These are phyloP conservation scores for Gallinago solitaria DNA, from an alignment of 2,797 vertebrate genomes.

Conservation along the genomic window DNA sequence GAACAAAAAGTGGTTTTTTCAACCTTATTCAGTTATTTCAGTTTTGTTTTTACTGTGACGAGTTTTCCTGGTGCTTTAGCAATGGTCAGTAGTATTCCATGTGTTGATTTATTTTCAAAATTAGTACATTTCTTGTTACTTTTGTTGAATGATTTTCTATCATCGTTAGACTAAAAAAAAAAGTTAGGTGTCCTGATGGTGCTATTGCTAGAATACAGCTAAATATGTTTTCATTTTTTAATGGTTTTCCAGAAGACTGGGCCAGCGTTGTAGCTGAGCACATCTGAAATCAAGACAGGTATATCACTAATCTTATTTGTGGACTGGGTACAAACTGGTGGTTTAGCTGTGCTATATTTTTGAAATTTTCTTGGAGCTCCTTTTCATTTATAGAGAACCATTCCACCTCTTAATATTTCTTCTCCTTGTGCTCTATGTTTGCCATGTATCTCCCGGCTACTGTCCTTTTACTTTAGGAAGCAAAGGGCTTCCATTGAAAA, in stretches of 20 bases:
- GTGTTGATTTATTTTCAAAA: constrained; percentile 14
- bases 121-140: neutral
- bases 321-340: neutral
- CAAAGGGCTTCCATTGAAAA: neutral
- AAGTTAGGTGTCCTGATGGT: neutral
- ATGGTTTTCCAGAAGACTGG: neutral
- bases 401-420: neutral
- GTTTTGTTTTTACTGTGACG: neutral
- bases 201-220: neutral
- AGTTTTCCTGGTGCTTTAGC: neutral
- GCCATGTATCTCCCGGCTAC: neutral
- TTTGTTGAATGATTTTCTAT: neutral
- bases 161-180: neutral
- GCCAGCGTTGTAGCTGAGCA: neutral
- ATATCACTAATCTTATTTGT: neutral
- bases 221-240: neutral
- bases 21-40: neutral
- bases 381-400: neutral
- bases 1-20: neutral
- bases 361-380: neutral
- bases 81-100: neutral
- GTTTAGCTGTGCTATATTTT: neutral
- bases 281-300: neutral
- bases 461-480: neutral
- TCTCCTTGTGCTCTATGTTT: neutral